Percentiles rank a stretch among this genome's conserved stretches.
These are phyloP conservation scores for Epinephelus fuscoguttatus DNA, from an alignment of 2,113 vertebrate species.

Conservation along the genomic window DNA sequence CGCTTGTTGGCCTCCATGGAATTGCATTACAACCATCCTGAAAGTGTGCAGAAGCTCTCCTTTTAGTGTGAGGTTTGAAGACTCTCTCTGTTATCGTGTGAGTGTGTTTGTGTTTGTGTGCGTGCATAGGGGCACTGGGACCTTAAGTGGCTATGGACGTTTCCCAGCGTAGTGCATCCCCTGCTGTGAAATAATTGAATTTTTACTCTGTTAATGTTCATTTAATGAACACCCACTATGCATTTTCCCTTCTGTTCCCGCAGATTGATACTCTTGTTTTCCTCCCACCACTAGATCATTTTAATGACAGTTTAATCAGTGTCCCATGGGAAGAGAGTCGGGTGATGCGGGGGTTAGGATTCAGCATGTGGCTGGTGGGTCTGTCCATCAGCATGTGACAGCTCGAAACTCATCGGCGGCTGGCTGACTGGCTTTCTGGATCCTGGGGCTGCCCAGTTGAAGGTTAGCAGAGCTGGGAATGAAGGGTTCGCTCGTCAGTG, in stretches of 20 bases:
- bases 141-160: constrained; percentile 31
- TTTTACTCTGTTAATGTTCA: constrained; percentile 61
- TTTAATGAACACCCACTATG: constrained; percentile 64
- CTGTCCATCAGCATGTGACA: constrained; percentile 35
- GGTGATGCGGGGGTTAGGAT: constrained; percentile 10
- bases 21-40: constrained; percentile 10
- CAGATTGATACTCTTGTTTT: constrained; percentile 49
- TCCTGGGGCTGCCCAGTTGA: constrained; percentile 7
- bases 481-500: constrained; percentile 12
- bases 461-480: constrained; percentile 29
- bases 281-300: constrained; percentile 20
- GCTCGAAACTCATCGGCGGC: constrained; percentile 2
- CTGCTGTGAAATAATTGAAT: constrained; percentile 71
- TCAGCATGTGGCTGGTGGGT: constrained; percentile 20
- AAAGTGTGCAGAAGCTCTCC: background rate
- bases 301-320: constrained; percentile 66
- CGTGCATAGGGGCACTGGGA: background rate
- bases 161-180: constrained; percentile 12
- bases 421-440: constrained; percentile 9
- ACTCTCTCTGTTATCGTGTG: constrained; percentile 15
- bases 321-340: constrained; percentile 19
- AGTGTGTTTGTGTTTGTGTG: background rate
- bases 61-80: constrained; percentile 8
- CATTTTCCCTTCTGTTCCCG: constrained; percentile 5
- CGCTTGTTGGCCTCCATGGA: constrained; percentile 20